Evolutionary conservation across 2,888 invertebrate genomes (phyloP).

Genomic region (Beris chalybata): DNA sequence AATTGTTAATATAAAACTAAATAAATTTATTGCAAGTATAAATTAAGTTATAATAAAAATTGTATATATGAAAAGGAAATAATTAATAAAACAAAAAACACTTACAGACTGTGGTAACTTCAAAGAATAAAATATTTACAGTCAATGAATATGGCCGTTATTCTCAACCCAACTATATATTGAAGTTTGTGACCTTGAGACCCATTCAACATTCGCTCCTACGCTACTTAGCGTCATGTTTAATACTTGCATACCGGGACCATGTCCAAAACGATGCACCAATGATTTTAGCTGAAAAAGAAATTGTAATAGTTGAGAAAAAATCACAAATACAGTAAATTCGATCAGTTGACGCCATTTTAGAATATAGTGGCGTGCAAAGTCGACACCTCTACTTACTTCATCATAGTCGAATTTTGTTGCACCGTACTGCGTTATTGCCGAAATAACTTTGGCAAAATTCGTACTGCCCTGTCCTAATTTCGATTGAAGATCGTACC

Average conservation of each 20-base stretch:
- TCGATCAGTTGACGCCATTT: neutral
- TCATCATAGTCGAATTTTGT: slow-evolving; percentile 58
- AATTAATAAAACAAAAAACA: too few species aligned
- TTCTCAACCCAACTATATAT: slow-evolving; percentile 56
- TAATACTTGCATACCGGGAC: slow-evolving; percentile 54
- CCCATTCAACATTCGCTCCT: slow-evolving; percentile 57
- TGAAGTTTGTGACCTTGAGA: slow-evolving; percentile 53
- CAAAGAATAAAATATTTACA: slow-evolving; percentile 31
- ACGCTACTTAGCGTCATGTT: slow-evolving; percentile 57
- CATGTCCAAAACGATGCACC: slow-evolving; percentile 56
- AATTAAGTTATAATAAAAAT: too few species aligned
- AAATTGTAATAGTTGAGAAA: neutral
- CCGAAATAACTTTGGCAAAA: slow-evolving; percentile 57
- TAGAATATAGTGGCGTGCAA: neutral
- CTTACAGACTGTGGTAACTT: slow-evolving; percentile 13
- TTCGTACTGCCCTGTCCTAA: slow-evolving; percentile 54
- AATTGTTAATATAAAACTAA: too few species aligned
- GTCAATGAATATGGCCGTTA: slow-evolving; percentile 52
- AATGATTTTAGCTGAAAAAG: slow-evolving; percentile 52
- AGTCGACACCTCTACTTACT: slow-evolving; percentile 43
- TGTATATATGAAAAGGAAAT: too few species aligned
- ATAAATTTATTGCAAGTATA: too few species aligned
- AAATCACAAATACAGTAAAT: neutral
- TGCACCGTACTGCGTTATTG: slow-evolving; percentile 57
- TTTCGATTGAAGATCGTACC: slow-evolving; percentile 55